phyloP scores from a whole-genome alignment of 2,113 vertebrate genomes.

The Poeciliopsis occidentalis region DNA sequence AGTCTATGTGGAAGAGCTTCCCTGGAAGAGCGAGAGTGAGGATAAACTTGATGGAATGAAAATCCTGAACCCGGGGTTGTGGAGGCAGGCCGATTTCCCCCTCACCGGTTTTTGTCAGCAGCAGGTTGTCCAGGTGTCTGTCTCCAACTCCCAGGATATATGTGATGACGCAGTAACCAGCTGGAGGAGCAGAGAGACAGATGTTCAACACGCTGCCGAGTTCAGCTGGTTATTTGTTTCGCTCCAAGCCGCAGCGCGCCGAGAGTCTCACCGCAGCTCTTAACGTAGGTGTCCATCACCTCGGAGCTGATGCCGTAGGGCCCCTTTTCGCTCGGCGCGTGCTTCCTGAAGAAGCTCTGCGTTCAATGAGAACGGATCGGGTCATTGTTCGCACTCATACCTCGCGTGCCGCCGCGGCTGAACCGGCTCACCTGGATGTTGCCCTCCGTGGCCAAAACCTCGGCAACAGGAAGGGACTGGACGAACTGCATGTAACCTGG shows the following conservation, averaged over 20 bases:
- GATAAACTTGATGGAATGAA: neutral
- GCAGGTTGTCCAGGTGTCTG: slow-evolving; percentile 95
- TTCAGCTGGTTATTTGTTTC: too few species aligned
- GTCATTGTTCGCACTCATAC: neutral
- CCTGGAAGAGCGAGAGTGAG: slow-evolving; percentile 74
- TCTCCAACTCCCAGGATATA: slow-evolving; percentile 98
- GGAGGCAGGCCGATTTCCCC: neutral
- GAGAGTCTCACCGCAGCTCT: slow-evolving; percentile 91
- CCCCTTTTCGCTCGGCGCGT: slow-evolving; percentile 94
- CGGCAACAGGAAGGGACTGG: slow-evolving; percentile 96
- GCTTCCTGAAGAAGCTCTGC: slow-evolving; percentile 96
- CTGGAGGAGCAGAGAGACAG: slow-evolving; percentile 68
- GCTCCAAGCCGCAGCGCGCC: too few species aligned
- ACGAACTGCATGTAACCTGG: slow-evolving; percentile 99
- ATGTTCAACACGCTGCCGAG: neutral
- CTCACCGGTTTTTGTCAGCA: slow-evolving; percentile 92
- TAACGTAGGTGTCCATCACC: slow-evolving; percentile 99
- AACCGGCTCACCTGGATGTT: slow-evolving; percentile 91
- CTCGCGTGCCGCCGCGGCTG: too few species aligned
- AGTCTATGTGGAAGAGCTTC: slow-evolving; percentile 99
- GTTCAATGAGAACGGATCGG: neutral
- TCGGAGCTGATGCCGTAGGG: slow-evolving; percentile 96
- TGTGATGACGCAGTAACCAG: slow-evolving; percentile 98
- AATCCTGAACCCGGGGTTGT: too few species aligned
- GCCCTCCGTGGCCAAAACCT: slow-evolving; percentile 96